These are phyloP conservation scores for Eonycteris spelaea DNA, from an alignment of 2,113 vertebrate genomes.

Conservation along the genomic window DNA sequence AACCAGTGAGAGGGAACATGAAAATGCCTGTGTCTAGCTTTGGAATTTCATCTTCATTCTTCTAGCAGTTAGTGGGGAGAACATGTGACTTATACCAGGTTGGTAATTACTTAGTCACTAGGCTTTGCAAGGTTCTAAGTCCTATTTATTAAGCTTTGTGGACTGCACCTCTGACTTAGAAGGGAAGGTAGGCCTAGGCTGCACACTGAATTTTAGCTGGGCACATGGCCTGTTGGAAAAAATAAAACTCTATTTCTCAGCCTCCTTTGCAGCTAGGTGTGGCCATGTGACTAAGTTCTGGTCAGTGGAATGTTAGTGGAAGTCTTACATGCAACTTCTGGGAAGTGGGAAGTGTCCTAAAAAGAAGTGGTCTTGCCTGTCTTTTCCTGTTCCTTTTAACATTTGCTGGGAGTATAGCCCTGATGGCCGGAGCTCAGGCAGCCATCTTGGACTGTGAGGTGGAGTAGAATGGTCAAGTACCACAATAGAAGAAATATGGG, in stretches of 20 bases:
- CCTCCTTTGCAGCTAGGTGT: slow-evolving; percentile 6
- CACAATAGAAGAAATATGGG: neutral
- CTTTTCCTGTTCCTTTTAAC: neutral
- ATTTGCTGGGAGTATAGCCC: slow-evolving; percentile 4
- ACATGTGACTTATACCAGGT: slow-evolving; percentile 22
- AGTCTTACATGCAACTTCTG: slow-evolving; percentile 8
- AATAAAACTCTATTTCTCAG: neutral
- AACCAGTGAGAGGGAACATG: slow-evolving; percentile 61
- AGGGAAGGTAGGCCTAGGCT: neutral
- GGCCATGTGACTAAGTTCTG: neutral
- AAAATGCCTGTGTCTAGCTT: slow-evolving; percentile 35
- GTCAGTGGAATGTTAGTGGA: neutral
- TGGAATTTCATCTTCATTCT: slow-evolving; percentile 62
- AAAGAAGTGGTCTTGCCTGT: neutral
- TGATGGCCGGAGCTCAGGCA: neutral
- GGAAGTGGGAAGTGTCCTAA: neutral
- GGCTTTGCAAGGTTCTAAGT: slow-evolving; percentile 8
- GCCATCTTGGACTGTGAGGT: neutral
- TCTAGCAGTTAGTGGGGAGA: slow-evolving; percentile 30
- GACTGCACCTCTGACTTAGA: slow-evolving; percentile 1
- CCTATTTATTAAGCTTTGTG: slow-evolving; percentile 20
- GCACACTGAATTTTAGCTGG: slow-evolving; percentile 14
- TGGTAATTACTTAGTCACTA: neutral
- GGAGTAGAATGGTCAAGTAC: neutral
- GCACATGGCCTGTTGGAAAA: neutral